Conservation (phyloP, 1,140 invertebrate species). For the Meteorus sp. region DNA sequence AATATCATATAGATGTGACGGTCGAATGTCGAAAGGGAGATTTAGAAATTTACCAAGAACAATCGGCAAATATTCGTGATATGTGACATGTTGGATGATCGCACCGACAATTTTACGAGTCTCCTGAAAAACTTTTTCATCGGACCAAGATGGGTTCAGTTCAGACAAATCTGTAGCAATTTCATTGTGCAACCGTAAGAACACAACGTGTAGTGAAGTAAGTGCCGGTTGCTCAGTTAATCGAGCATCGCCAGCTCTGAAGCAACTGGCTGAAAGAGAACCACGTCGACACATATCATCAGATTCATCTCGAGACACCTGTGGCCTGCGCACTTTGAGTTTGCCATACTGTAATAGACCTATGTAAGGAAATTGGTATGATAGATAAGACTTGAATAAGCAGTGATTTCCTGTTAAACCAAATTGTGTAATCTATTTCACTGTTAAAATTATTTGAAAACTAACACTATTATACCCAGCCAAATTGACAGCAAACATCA, state of each 20-base stretch:
- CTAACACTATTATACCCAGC: too few species aligned
- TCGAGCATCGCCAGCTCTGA: conserved; percentile 76
- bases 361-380: conserved; percentile 34
- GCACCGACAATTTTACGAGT: conserved; percentile 80
- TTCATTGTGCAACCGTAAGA: conserved; percentile 88
- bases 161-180: conserved; percentile 75
- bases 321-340: conserved; percentile 61
- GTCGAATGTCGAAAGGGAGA: not conserved
- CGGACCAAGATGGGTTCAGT: conserved; percentile 85
- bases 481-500: too few species aligned
- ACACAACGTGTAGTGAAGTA: conserved; percentile 84
- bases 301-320: conserved; percentile 56
- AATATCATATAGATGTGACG: not conserved
- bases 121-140: conserved; percentile 87
- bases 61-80: conserved; percentile 85
- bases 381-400: too few species aligned
- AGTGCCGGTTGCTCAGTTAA: conserved; percentile 87
- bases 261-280: conserved; percentile 69
- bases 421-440: too few species aligned
- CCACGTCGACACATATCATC: conserved; percentile 69
- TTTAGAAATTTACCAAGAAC: conserved; percentile 65
- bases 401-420: too few species aligned
- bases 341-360: conserved; percentile 71
- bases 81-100: conserved; percentile 85
- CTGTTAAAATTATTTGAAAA: too few species aligned